These are phyloP conservation scores for Cataglyphis hispanica DNA, from an alignment of 1,140 invertebrate species.

Conservation along the genomic window DNA sequence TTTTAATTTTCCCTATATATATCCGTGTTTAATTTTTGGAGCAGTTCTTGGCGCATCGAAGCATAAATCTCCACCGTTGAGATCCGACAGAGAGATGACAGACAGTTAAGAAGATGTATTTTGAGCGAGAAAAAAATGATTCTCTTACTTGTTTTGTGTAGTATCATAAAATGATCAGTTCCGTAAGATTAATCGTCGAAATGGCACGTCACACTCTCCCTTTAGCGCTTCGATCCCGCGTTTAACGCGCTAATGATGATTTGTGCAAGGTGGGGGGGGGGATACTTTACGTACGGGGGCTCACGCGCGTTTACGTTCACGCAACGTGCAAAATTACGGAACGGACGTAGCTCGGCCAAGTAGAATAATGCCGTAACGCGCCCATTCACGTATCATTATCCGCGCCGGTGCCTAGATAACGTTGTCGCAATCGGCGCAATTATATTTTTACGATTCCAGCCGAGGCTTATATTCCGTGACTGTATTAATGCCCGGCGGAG, in stretches of 20 bases:
- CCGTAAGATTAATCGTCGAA: slow-evolving; percentile 4
- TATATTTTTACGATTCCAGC: slow-evolving; percentile 86
- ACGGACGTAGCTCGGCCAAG: slow-evolving; percentile 70
- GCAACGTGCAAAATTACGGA: slow-evolving; percentile 29
- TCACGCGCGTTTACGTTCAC: not conserved
- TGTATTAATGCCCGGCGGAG: slow-evolving; percentile 80
- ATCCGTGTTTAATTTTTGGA: slow-evolving; percentile 35
- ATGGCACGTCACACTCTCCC: not conserved
- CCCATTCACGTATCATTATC: slow-evolving; percentile 85
- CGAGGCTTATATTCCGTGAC: slow-evolving; percentile 84
- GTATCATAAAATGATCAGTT: slow-evolving; percentile 21
- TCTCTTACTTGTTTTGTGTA: not conserved
- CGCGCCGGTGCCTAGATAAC: slow-evolving; percentile 81
- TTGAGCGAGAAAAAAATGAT: not conserved
- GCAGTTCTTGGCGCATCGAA: no score
- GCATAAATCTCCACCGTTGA: not conserved
- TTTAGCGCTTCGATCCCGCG: slow-evolving; percentile 19
- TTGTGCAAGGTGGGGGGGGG: slow-evolving; percentile 66
- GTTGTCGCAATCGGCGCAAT: slow-evolving; percentile 85
- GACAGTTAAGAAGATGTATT: not conserved
- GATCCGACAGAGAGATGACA: not conserved
- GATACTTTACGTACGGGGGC: slow-evolving; percentile 58
- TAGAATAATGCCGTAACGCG: slow-evolving; percentile 78
- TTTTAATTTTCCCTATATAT: slow-evolving; percentile 20
- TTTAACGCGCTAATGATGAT: slow-evolving; percentile 54